A percentile compares a stretch with the other conserved stretches of the same genome.
These are phyloP conservation scores for Rhabdomys dilectus DNA, from an alignment of 2,113 vertebrate species.

Conservation along the genomic window DNA sequence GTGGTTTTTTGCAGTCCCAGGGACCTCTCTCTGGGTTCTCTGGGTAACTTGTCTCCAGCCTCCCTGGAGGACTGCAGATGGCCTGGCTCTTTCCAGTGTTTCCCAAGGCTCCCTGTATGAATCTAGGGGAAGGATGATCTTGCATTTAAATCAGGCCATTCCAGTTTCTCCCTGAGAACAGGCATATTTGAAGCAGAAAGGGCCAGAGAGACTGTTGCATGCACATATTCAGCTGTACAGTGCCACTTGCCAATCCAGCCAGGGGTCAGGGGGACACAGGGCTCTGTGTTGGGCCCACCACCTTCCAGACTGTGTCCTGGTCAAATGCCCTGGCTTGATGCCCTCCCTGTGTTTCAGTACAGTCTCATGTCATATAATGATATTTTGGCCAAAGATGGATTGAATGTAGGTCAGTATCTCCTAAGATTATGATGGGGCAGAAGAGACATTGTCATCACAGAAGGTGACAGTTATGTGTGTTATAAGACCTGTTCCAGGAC, in stretches of 20 bases:
- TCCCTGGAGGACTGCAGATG: not conserved
- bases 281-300: not conserved
- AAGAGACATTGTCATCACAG: not conserved
- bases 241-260: not conserved
- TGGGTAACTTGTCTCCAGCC: not conserved
- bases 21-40: not conserved
- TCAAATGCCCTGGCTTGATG: not conserved
- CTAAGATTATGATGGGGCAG: not conserved
- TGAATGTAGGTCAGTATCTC: not conserved
- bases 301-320: not conserved
- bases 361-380: not conserved
- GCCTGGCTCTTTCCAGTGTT: not conserved
- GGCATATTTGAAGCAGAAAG: not conserved
- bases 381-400: not conserved
- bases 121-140: not conserved
- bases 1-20: not conserved
- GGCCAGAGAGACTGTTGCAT: not conserved
- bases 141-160: conserved; percentile 40
- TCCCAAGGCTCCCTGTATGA: not conserved
- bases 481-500: too few relatives aligned
- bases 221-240: not conserved
- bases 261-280: not conserved
- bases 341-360: too few relatives aligned
- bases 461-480: not conserved
- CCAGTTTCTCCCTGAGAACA: not conserved